Evolutionary conservation across 2,888 invertebrate species (phyloP), one percentile per base, ranked within the genome.

Genomic region (Apamea crenata): DNA sequence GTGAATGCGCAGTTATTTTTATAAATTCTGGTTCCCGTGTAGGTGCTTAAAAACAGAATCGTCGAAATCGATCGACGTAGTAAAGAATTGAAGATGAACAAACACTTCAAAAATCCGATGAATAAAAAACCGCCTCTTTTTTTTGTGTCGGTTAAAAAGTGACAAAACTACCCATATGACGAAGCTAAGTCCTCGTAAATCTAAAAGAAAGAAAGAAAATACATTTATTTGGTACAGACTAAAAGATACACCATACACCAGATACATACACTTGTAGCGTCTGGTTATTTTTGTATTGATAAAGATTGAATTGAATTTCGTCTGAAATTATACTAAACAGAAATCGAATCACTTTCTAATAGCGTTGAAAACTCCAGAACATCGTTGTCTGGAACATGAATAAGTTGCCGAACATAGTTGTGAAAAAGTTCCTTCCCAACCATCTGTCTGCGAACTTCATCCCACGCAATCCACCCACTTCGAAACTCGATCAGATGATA

Each of bases 371-470:
- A 66, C 25, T 50, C 1, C 32, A 61, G 29, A 50, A 53, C 25
- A 47, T 74, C 21, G 12, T 16, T 8, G 29, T 21, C 7, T 47
- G 2, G n/a, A 75, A 59, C 18, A 69, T 14, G 47, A 40, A 12
- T 65, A 83, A 71, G 56, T 78, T 78, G 47, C 56, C n/a, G 21
- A 81, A 47, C 50, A 44, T 68, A 72, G 61, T 82, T 82, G 21
- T n/a, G 47, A 78, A 80, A 74, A 84, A 68, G 18, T 75, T 68
- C 16, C 3, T 44, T 32, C 14, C 25, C 36, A 29, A 18, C 18
- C 36, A 44, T 56, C 70, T 71, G 61, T 59, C 59, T 59, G 25
- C 6, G 56, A 61, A 68, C 56, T 73, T 70, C 21, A 8, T 4
- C 71, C 56, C 32, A 77, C 70, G 69, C 63, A 12, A 29, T 16